Conservation (phyloP, 2,888 invertebrate genomes). For the Noctua janthe region DNA sequence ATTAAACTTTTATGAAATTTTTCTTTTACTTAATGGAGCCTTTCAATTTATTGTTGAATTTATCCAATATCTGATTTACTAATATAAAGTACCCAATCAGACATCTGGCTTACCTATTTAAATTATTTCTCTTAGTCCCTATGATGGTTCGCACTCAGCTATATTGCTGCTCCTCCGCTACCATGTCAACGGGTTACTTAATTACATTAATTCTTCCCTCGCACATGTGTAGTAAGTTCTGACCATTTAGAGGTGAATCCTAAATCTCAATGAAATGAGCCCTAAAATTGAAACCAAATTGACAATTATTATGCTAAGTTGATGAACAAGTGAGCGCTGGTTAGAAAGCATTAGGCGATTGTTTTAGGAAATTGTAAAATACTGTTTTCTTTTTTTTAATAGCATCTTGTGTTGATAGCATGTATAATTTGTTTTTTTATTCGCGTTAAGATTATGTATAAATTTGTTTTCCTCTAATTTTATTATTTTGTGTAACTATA, state of each 20-base stretch:
- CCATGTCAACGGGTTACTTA: conserved; percentile 52
- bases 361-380: conserved; percentile 88
- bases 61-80: conserved; percentile 5
- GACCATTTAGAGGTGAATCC: conserved; percentile 64
- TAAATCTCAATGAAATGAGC: conserved; percentile 74
- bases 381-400: conserved; percentile 85
- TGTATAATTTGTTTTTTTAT: conserved; percentile 89
- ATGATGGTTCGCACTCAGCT: conserved; percentile 33
- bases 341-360: conserved; percentile 76
- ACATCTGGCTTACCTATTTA: conserved; percentile 14
- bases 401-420: conserved; percentile 88
- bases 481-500: conserved; percentile 90
- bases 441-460: conserved; percentile 90
- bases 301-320: conserved; percentile 76
- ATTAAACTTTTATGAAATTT: conserved; percentile 23
- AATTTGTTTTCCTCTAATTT: conserved; percentile 90
- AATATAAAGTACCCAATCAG: conserved; percentile 4
- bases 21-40: conserved; percentile 29
- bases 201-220: conserved; percentile 38
- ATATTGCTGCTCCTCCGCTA: neutral
- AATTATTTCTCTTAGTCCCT: conserved; percentile 13
- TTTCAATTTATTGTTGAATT: conserved; percentile 36
- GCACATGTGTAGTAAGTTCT: conserved; percentile 48
- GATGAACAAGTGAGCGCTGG: conserved; percentile 79
- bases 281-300: conserved; percentile 88